A percentile compares a stretch with the other conserved stretches of the same genome.
phyloP scores from a whole-genome alignment of 2,888 invertebrate species.

The Pterobdella sp. region DNA sequence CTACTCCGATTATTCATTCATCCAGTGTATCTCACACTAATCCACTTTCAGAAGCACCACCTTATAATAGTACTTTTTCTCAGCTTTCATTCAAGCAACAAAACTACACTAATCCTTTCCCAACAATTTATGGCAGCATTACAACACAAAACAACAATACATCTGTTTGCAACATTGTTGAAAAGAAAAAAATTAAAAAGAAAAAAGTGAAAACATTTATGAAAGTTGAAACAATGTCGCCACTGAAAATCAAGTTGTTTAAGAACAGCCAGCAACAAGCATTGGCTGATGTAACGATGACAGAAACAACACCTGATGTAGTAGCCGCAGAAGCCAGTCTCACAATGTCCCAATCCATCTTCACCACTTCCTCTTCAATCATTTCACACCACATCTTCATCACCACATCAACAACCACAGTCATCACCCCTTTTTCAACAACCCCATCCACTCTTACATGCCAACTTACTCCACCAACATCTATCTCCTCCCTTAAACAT shows the following conservation, averaged over 20 bases:
- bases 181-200: background rate
- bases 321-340: background rate
- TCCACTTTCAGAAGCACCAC: background rate
- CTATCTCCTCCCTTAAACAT: too few relatives aligned
- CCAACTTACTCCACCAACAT: too few relatives aligned
- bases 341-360: background rate
- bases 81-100: background rate
- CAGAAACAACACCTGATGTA: background rate
- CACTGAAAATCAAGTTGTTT: slow-evolving; percentile 22
- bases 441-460: background rate
- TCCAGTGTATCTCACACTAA: background rate
- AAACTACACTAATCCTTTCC: background rate
- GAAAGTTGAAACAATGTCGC: slow-evolving; percentile 18
- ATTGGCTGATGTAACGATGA: background rate
- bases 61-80: background rate
- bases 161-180: background rate
- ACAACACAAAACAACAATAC: background rate
- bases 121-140: background rate
- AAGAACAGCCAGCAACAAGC: background rate
- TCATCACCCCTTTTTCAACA: background rate
- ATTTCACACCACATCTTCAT: background rate
- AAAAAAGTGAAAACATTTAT: background rate
- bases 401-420: background rate
- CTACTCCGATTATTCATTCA: background rate
- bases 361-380: background rate